Percentiles rank a stretch among this genome's conserved stretches.
phyloP scores from a whole-genome alignment of 2,797 vertebrate species.

The Trematocara caparti region DNA sequence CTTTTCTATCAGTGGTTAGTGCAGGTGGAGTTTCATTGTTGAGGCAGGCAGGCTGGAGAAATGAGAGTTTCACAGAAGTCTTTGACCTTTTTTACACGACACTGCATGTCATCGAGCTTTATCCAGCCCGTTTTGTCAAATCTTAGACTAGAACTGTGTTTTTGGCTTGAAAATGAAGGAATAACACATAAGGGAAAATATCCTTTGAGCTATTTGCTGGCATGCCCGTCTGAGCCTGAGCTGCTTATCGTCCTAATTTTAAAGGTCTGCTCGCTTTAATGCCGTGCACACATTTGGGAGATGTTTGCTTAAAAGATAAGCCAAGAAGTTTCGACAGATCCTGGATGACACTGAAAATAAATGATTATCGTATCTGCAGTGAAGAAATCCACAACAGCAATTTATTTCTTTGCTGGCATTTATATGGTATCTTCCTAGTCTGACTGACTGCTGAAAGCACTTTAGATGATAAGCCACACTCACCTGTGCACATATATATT shows the following conservation, averaged over 20 bases:
- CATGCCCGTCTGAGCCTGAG: not conserved
- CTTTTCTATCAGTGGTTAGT: not conserved
- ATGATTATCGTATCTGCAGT: not conserved
- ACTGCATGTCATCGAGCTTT: too few species aligned
- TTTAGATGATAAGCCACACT: not conserved
- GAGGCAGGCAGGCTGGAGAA: not conserved
- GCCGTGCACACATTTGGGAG: not conserved
- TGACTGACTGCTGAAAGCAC: not conserved
- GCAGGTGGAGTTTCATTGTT: not conserved
- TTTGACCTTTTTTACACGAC: not conserved
- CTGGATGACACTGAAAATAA: not conserved
- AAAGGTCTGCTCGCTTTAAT: not conserved
- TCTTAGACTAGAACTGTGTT: not conserved
- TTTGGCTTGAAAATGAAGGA: not conserved
- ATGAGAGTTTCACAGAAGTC: not conserved
- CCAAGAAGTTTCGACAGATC: not conserved
- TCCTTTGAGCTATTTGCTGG: not conserved
- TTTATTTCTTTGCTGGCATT: not conserved
- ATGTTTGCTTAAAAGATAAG: not conserved
- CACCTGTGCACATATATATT: not conserved
- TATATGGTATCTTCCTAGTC: not conserved
- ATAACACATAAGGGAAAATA: not conserved
- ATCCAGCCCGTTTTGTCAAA: not conserved
- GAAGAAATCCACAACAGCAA: not conserved
- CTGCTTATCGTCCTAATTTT: not conserved